Base-by-base conservation (phyloP, 2,113 vertebrate species). In the Oryzias woworae region DNA sequence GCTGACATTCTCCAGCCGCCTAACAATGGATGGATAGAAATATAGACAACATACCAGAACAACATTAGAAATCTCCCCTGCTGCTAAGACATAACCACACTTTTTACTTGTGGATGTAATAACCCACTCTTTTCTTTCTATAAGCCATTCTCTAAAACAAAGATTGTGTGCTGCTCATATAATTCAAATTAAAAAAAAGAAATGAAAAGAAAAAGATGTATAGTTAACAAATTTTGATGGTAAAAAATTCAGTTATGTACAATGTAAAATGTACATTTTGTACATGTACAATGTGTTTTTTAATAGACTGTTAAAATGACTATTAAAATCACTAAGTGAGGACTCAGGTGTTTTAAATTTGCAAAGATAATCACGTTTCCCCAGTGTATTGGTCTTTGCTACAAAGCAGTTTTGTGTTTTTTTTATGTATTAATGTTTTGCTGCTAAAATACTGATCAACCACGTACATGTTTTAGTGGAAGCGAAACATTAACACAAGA, bases 121-220 rank as follows among this genome's bases (percentile, higher is more conserved):
- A 73, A 85, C 79, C 80, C 80, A 76, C 86, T 85, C 68, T 76
- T 69, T 73, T 87, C 66, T 73, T 76, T 61, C 58, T 62, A 72
- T 74, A 75, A 55, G 41, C 72, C 59, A 57, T 73, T 80, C 62
- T 66, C 69, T 46, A 53, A 24, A 22, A 1, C 48, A 5, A 52
- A 45, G 73, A 47, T n/a, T 42, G 14, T 26, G 16, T 14, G 31
- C 45, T 42, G 26, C 31, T 51, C 45, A 56, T 26, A 60, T 5
- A 42, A 66, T 26, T n/a, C 31, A 20, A 52, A 44, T 5, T 45
- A 41, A 13, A 61, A n/a, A 20, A 10, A 13, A 36, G 12, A 52
- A 48, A 15, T 6, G 2, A 36, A 10, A 14, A 45, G 17, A 44
- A 5, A 24, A 22, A 13, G 49, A 4, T 14, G 36, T 14, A 20